Evolutionary conservation across 2,797 vertebrate genomes (phyloP).

Genomic region (Cuculus canorus): DNA sequence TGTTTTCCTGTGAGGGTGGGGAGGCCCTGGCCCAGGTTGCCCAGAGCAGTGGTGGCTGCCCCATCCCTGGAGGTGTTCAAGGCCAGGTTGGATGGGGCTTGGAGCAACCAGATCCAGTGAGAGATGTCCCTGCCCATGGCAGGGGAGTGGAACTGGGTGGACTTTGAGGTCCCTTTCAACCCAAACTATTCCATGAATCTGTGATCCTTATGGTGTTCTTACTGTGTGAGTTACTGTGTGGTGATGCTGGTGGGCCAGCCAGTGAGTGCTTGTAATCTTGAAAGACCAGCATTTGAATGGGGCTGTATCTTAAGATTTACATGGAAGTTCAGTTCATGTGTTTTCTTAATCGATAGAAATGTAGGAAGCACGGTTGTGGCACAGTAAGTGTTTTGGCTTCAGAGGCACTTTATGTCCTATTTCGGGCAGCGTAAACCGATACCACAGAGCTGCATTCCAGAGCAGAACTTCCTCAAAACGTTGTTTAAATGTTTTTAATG

Average conservation of each 20-base stretch:
- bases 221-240: accelerated
- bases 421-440: not conserved
- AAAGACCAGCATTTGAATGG: not conserved
- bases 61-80: no score
- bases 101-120: no score
- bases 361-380: not conserved
- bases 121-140: no score
- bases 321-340: not conserved
- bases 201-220: not conserved
- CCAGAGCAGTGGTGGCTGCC: no score
- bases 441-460: not conserved
- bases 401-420: not conserved
- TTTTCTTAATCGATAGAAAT: not conserved
- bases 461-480: not conserved
- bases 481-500: not conserved
- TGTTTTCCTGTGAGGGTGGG: no score
- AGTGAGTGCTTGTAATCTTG: not conserved
- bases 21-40: no score
- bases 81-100: no score
- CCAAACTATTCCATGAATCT: no score
- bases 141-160: no score
- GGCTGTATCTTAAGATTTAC: not conserved
- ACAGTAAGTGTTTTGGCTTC: not conserved
- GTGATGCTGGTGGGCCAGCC: not conserved
- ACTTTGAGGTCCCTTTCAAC: no score